These are phyloP conservation scores for Micrastur ruficollis DNA, from an alignment of 2,797 vertebrate genomes.

Conservation along the genomic window DNA sequence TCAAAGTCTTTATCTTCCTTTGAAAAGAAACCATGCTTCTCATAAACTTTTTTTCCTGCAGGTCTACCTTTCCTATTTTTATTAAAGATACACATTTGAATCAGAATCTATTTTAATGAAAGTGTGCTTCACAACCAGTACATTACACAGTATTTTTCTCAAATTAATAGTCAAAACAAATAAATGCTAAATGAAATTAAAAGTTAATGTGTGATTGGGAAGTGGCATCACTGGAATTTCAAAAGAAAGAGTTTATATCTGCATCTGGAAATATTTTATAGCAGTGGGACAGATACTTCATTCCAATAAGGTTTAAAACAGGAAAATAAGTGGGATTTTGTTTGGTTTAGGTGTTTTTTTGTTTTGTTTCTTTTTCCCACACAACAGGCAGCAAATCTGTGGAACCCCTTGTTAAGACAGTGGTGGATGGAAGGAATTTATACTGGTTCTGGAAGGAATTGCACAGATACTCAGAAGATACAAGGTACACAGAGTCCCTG, in stretches of 20 bases:
- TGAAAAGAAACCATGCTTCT: background rate
- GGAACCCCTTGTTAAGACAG: background rate
- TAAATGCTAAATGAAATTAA: background rate
- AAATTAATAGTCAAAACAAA: background rate
- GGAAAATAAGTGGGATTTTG: background rate
- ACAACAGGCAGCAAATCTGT: background rate
- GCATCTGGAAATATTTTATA: background rate
- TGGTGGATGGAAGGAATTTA: background rate
- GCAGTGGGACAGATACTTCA: background rate
- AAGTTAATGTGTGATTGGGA: background rate
- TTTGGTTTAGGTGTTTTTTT: background rate
- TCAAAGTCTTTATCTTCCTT: background rate
- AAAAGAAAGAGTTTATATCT: background rate
- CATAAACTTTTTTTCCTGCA: background rate
- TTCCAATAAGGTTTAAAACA: background rate
- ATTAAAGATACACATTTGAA: background rate
- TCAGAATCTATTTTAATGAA: background rate
- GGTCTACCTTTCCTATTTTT: background rate
- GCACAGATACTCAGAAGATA: background rate
- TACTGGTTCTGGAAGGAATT: background rate
- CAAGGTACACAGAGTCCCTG: fast-evolving
- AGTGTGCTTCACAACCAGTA: fast-evolving
- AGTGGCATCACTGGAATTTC: background rate
- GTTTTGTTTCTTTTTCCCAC: no score
- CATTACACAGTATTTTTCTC: background rate